Percentiles rank a stretch among this genome's conserved stretches.
These are phyloP conservation scores for Aquatica leii DNA, from an alignment of 2,888 invertebrate genomes.

Conservation along the genomic window DNA sequence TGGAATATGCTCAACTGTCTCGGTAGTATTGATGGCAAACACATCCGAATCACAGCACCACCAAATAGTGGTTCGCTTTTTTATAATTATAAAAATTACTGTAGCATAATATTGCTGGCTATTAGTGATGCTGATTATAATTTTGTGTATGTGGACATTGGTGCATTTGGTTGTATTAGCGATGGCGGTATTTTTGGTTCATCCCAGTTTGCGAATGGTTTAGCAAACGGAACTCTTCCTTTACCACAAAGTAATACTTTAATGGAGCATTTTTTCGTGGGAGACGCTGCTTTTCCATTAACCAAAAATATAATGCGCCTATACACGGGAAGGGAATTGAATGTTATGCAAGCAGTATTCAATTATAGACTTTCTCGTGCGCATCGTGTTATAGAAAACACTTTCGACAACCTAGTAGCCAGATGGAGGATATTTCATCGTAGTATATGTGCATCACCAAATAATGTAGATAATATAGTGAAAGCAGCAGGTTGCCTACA, in stretches of 20 bases:
- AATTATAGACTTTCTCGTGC: slow-evolving; percentile 36
- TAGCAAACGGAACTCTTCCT: background rate
- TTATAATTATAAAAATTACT: slow-evolving; percentile 50
- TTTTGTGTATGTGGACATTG: slow-evolving; percentile 49
- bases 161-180: slow-evolving; percentile 48
- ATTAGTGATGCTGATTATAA: slow-evolving; percentile 47
- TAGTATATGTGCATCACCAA: slow-evolving; percentile 28
- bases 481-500: slow-evolving; percentile 36
- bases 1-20: slow-evolving; percentile 38
- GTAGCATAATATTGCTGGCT: slow-evolving; percentile 49
- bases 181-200: slow-evolving; percentile 46
- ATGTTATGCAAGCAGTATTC: slow-evolving; percentile 24
- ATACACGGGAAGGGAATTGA: slow-evolving; percentile 16
- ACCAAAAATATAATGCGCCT: slow-evolving; percentile 18
- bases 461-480: slow-evolving; percentile 35
- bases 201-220: slow-evolving; percentile 11
- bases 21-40: slow-evolving; percentile 50
- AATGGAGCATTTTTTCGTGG: slow-evolving; percentile 24
- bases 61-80: slow-evolving; percentile 46
- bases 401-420: slow-evolving; percentile 35
- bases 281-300: slow-evolving; percentile 23
- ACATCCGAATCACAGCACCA: slow-evolving; percentile 44
- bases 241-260: slow-evolving; percentile 2
- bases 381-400: slow-evolving; percentile 36
- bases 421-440: slow-evolving; percentile 36